Percentiles rank a stretch among this genome's conserved stretches.
Evolutionary conservation across 2,113 vertebrate genomes (phyloP).

Genomic region (Bubo bubo): DNA sequence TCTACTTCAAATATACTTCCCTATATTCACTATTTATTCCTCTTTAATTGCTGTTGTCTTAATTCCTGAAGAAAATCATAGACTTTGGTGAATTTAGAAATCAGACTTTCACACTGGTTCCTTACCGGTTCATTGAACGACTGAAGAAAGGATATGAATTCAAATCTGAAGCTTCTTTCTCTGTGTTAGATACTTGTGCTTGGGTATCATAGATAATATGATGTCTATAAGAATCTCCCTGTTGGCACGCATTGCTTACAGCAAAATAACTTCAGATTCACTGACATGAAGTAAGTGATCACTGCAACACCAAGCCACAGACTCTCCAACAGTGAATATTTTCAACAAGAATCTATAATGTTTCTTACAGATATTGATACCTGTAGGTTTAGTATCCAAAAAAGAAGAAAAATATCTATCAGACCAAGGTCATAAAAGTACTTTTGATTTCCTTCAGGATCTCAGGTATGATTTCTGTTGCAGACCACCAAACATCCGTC

Average conservation of each 20-base stretch:
- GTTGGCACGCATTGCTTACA: rapidly evolving
- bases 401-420: not conserved
- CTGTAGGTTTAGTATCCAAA: not conserved
- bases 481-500: not conserved
- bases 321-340: not conserved
- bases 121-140: not conserved
- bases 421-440: not conserved
- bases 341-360: not conserved
- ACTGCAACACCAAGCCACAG: not conserved
- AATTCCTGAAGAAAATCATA: not conserved
- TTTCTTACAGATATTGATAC: not conserved
- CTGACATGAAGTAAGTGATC: not conserved
- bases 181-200: not conserved
- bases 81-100: not conserved
- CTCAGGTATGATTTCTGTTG: not conserved
- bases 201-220: not conserved
- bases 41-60: not conserved
- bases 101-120: not conserved
- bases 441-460: not conserved
- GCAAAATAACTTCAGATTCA: not conserved
- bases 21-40: not conserved
- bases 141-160: not conserved
- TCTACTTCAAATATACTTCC: not conserved
- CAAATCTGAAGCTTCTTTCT: not conserved
- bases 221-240: not conserved